Evolutionary conservation across 2,113 vertebrate species (phyloP).

Genomic region (Bagarius yarrelli): DNA sequence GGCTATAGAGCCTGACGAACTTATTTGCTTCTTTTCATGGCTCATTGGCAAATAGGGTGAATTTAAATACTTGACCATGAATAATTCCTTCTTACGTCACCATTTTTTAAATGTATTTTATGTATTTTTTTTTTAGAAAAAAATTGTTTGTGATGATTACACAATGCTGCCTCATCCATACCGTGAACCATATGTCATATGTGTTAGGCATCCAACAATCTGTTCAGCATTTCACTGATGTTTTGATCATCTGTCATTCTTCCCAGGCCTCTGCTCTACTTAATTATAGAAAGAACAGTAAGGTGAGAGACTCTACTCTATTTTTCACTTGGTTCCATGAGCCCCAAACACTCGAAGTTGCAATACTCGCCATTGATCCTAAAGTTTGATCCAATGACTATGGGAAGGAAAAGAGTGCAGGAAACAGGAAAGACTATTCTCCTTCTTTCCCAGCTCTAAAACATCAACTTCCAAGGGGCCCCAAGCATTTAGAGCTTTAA

Average conservation of each 20-base stretch:
- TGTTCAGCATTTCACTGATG: constrained; percentile 31
- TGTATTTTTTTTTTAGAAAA: background rate
- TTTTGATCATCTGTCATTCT: constrained; percentile 7
- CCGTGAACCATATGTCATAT: constrained; percentile 35
- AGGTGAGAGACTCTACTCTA: background rate
- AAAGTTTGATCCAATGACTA: background rate
- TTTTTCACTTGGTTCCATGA: background rate
- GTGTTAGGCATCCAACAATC: constrained; percentile 22
- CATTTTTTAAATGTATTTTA: background rate
- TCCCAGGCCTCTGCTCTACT: background rate
- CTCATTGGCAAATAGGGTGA: constrained; percentile 10
- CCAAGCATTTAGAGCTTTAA: background rate
- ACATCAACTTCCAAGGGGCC: constrained; percentile 18
- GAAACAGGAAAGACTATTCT: background rate
- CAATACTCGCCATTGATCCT: background rate
- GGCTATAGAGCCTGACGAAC: background rate
- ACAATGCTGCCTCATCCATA: background rate
- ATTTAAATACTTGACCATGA: constrained; percentile 3
- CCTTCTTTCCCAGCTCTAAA: constrained; percentile 12
- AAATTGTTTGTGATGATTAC: background rate
- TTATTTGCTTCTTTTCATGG: constrained; percentile 40
- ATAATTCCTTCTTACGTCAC: background rate
- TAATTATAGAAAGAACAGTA: background rate
- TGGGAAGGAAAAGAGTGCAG: background rate
- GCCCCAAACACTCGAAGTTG: background rate